phyloP scores from a whole-genome alignment of 1,140 invertebrate species.

The Anastrepha obliqua region DNA sequence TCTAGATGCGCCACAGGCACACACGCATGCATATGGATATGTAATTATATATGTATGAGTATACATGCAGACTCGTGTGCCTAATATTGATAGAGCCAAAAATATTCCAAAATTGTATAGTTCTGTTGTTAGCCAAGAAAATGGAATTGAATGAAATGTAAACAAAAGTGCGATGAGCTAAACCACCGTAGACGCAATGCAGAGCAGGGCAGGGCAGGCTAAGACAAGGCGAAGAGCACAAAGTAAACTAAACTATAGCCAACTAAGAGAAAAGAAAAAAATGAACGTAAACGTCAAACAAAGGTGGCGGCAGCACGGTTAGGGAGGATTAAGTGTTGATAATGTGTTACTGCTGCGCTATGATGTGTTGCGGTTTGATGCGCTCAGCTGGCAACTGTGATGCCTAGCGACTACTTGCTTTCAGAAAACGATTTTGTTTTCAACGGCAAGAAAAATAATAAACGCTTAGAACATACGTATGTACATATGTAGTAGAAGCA shows the following conservation, averaged over 20 bases:
- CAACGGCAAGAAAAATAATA: slow-evolving; percentile 15
- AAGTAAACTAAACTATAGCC: background rate
- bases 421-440: background rate
- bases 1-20: background rate
- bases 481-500: background rate
- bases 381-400: background rate
- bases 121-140: slow-evolving; percentile 13
- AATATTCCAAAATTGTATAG: background rate
- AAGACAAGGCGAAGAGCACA: background rate
- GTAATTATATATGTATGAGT: background rate
- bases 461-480: background rate
- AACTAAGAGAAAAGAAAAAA: slow-evolving; percentile 9
- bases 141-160: slow-evolving; percentile 50
- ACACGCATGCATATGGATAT: background rate
- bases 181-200: background rate
- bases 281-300: background rate
- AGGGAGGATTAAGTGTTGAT: background rate
- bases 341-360: background rate
- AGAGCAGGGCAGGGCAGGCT: background rate
- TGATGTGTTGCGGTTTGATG: background rate
- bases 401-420: background rate
- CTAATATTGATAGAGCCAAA: slow-evolving; percentile 27
- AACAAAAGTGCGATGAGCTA: slow-evolving; percentile 44
- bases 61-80: background rate
- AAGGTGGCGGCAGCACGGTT: slow-evolving; percentile 8